phyloP scores from a whole-genome alignment of 2,113 vertebrate species.

The Xiphophorus maculatus region DNA sequence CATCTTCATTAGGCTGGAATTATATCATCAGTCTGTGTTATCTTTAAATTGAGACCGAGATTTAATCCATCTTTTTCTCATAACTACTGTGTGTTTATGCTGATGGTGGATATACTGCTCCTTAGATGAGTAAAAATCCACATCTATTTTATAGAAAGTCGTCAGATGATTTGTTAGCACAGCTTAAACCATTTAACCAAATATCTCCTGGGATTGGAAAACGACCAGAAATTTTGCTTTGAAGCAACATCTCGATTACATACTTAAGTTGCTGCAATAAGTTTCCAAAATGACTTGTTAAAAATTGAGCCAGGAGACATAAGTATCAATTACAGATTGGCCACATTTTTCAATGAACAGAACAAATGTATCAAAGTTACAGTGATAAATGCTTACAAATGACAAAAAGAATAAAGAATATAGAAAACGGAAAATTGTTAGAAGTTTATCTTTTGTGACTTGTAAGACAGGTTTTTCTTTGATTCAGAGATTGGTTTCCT shows the following conservation, averaged over 20 bases:
- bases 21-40: constrained; percentile 37
- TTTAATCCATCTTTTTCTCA: constrained; percentile 13
- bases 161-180: not conserved
- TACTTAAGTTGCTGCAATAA: not conserved
- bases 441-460: no score
- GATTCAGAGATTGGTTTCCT: no score
- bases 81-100: constrained; percentile 5
- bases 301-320: not conserved
- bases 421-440: not conserved
- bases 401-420: not conserved
- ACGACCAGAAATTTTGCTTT: not conserved
- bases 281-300: no score
- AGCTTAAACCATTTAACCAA: not conserved
- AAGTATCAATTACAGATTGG: not conserved
- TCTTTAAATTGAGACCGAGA: constrained; percentile 37
- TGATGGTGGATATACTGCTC: not conserved
- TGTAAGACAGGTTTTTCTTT: no score
- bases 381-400: not conserved
- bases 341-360: no score
- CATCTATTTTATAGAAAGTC: not conserved
- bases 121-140: not conserved
- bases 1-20: constrained; percentile 37
- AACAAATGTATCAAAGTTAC: not conserved
- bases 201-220: not conserved
- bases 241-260: not conserved